Conservation (phyloP, 2,113 vertebrate species). For the Xyliphius kryptos region DNA sequence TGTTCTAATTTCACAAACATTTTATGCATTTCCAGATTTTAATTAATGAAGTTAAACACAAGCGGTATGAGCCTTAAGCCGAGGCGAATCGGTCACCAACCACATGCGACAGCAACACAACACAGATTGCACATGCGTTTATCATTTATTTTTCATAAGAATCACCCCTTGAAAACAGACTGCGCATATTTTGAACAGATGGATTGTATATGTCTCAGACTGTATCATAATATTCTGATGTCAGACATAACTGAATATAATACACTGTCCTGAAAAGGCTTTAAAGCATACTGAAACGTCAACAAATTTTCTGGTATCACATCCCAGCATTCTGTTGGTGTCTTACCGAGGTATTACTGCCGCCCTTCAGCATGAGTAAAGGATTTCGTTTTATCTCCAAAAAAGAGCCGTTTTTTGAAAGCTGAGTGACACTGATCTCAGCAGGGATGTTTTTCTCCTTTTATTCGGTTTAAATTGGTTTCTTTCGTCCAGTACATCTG, state of each 20-base stretch:
- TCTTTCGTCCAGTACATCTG: background rate
- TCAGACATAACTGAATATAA: conserved; percentile 1
- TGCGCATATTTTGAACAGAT: conserved; percentile 16
- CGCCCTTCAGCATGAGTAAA: background rate
- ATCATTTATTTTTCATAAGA: conserved; percentile 30
- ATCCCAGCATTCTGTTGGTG: background rate
- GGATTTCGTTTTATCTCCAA: conserved; percentile 3
- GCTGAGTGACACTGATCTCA: conserved; percentile 7
- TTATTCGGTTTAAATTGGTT: background rate
- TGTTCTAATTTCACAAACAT: background rate
- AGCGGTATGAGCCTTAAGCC: background rate
- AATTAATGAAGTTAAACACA: conserved; percentile 6
- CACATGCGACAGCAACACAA: conserved; percentile 4
- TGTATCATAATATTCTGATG: conserved; percentile 7
- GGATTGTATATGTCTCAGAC: conserved; percentile 11
- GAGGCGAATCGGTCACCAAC: conserved; percentile 3
- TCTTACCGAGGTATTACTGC: no score
- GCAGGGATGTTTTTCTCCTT: conserved; percentile 11
- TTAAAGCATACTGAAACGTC: background rate
- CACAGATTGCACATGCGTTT: conserved; percentile 21
- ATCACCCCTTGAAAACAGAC: background rate
- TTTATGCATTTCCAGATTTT: background rate
- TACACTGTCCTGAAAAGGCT: background rate
- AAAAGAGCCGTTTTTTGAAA: conserved; percentile 2
- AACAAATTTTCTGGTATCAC: conserved; percentile 1